Percentiles rank a stretch among this genome's conserved stretches.
These are phyloP conservation scores for Proteles cristata DNA, from an alignment of 2,113 vertebrate species.

Conservation along the genomic window DNA sequence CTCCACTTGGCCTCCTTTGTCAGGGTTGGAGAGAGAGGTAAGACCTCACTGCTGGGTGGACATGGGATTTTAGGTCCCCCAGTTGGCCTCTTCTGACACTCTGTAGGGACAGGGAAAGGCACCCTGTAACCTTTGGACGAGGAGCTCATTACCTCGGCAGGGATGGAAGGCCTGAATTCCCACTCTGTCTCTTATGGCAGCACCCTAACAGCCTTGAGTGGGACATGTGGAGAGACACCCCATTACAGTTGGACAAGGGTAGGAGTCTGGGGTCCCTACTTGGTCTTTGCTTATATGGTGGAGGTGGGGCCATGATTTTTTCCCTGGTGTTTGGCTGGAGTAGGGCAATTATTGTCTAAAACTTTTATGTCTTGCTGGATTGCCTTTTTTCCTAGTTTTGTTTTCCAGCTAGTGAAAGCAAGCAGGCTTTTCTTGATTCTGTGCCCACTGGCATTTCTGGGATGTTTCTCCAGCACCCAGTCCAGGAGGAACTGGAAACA, in stretches of 20 bases:
- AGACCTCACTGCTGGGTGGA: not conserved
- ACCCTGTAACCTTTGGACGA: not conserved
- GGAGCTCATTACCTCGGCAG: not conserved
- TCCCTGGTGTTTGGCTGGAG: not conserved
- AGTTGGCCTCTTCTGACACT: not conserved
- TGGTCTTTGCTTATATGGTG: not conserved
- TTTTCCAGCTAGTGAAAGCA: not conserved
- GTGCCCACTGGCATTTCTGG: not conserved
- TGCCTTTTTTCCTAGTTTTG: not conserved
- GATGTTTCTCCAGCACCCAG: not conserved
- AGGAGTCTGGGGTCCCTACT: not conserved
- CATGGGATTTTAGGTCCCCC: not conserved
- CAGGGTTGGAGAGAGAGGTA: too few species aligned
- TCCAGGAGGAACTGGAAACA: not conserved
- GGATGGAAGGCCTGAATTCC: not conserved
- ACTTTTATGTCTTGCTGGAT: not conserved
- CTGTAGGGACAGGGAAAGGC: not conserved
- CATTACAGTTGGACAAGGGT: not conserved
- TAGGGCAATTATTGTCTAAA: not conserved
- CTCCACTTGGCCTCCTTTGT: not conserved
- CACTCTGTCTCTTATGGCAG: not conserved
- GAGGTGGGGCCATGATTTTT: not conserved
- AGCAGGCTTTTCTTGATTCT: not conserved
- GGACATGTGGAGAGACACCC: not conserved
- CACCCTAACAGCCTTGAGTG: not conserved